These are phyloP conservation scores for Pollachius pollachius DNA, from an alignment of 2,113 vertebrate species.

Conservation along the genomic window DNA sequence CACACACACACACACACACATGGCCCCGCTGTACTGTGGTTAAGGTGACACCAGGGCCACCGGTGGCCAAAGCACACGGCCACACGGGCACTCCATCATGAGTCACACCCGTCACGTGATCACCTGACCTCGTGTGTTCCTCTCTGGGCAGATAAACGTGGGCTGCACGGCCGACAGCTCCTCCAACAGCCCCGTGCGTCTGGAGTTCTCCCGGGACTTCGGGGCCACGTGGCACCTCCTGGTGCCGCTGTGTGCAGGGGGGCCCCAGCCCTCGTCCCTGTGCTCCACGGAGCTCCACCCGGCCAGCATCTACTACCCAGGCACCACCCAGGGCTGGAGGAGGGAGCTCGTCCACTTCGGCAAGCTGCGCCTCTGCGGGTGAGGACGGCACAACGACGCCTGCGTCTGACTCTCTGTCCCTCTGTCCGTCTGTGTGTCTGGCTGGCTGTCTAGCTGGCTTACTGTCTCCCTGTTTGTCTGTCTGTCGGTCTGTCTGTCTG, in stretches of 20 bases:
- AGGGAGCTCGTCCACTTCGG: slow-evolving; percentile 93
- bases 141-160: slow-evolving; percentile 84
- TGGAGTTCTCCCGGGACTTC: slow-evolving; percentile 95
- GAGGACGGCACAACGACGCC: slow-evolving; percentile 45
- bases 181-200: slow-evolving; percentile 81
- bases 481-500: not conserved
- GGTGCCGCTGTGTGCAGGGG: slow-evolving; percentile 91
- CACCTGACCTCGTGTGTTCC: slow-evolving; percentile 8
- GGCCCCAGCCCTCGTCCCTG: slow-evolving; percentile 85
- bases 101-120: not conserved
- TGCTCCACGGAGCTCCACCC: slow-evolving; percentile 96
- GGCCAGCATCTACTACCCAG: slow-evolving; percentile 90
- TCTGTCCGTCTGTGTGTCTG: not conserved
- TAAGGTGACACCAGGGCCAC: too few relatives aligned
- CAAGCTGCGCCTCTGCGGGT: slow-evolving; percentile 94
- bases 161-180: slow-evolving; percentile 94
- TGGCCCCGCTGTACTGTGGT: too few relatives aligned
- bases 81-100: too few relatives aligned
- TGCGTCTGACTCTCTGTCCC: not conserved
- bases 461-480: slow-evolving; percentile 80
- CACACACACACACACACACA: not conserved
- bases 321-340: slow-evolving; percentile 92
- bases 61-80: too few relatives aligned
- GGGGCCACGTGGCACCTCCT: slow-evolving; percentile 95
- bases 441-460: slow-evolving; percentile 62